A percentile compares a stretch with the other conserved stretches of the same genome.
Evolutionary conservation across 2,888 invertebrate species (phyloP).

Genomic region (Phyllotreta cruciferae): DNA sequence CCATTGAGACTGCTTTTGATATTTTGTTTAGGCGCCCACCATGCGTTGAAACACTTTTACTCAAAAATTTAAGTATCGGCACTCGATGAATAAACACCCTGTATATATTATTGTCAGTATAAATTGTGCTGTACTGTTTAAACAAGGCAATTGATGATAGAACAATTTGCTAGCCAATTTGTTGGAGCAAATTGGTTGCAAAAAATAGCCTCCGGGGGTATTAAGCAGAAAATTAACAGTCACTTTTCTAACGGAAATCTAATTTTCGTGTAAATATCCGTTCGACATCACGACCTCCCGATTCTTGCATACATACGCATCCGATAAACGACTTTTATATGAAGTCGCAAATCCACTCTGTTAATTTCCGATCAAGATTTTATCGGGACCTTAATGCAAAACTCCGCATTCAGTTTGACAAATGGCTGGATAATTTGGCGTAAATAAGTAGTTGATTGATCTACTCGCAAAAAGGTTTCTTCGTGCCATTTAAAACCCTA

Average conservation of each 20-base stretch:
- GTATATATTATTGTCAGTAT: too few species aligned
- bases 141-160: too few species aligned
- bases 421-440: slow-evolving; percentile 39
- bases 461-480: slow-evolving; percentile 42
- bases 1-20: too few species aligned
- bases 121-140: too few species aligned
- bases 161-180: neutral
- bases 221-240: slow-evolving; percentile 5
- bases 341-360: slow-evolving; percentile 23
- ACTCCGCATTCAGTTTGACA: slow-evolving; percentile 34
- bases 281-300: neutral
- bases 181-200: neutral
- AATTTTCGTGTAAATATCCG: slow-evolving; percentile 22
- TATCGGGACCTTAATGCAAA: slow-evolving; percentile 27
- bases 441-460: slow-evolving; percentile 45
- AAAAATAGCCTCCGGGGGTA: neutral
- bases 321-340: slow-evolving; percentile 24
- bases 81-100: too few species aligned
- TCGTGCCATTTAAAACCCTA: slow-evolving; percentile 45
- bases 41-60: too few species aligned
- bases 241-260: slow-evolving; percentile 14
- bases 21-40: too few species aligned
- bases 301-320: slow-evolving; percentile 1
- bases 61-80: too few species aligned
- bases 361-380: slow-evolving; percentile 39